A percentile compares a stretch with the other conserved stretches of the same genome.
Evolutionary conservation across 2,888 invertebrate genomes (phyloP).

Genomic region (Zelleria hepariella): DNA sequence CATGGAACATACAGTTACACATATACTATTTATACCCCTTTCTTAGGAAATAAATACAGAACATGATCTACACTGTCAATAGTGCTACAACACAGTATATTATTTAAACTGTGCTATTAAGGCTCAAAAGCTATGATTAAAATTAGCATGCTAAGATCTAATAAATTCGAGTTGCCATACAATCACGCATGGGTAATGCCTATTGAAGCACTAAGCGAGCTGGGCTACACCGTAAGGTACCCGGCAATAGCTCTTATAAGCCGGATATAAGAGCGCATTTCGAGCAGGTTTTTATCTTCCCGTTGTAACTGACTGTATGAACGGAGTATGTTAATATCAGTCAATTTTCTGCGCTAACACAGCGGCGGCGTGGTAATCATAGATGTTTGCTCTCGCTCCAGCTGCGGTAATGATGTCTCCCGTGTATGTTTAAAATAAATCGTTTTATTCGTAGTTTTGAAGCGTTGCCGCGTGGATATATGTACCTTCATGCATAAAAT

Average conservation of each 20-base stretch:
- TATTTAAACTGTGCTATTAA: neutral
- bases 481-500: neutral
- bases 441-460: slow-evolving; percentile 3
- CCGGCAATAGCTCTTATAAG: neutral
- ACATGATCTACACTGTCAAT: too few species aligned
- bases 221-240: neutral
- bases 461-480: neutral
- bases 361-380: slow-evolving; percentile 6
- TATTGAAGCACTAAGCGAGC: neutral
- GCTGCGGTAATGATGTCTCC: slow-evolving; percentile 10
- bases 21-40: too few species aligned
- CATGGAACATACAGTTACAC: neutral
- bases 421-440: slow-evolving; percentile 11
- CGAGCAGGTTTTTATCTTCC: neutral
- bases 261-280: neutral
- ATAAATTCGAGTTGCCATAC: neutral
- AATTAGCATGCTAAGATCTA: neutral
- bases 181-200: neutral
- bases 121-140: neutral
- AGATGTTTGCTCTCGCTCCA: slow-evolving; percentile 3
- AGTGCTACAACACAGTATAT: neutral
- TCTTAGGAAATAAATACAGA: too few species aligned
- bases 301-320: neutral
- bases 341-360: slow-evolving; percentile 3
- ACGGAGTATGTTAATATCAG: slow-evolving; percentile 1